These are phyloP conservation scores for Cardinalis cardinalis DNA, from an alignment of 2,113 vertebrate species.

Conservation along the genomic window DNA sequence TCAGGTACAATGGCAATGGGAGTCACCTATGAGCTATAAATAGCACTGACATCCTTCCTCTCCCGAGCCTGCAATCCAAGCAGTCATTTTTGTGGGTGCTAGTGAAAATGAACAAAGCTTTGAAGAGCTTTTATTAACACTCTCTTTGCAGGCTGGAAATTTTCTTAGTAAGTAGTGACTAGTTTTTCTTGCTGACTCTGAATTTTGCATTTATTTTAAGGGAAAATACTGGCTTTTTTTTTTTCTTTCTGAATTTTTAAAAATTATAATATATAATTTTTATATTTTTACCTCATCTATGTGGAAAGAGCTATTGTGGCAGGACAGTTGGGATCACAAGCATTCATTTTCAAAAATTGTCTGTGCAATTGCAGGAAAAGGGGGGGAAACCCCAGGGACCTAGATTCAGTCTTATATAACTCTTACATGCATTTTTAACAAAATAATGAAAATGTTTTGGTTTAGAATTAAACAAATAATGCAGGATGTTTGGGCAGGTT, in stretches of 20 bases:
- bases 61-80: neutral
- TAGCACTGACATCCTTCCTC: neutral
- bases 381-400: fast-evolving
- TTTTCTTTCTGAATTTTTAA: neutral
- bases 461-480: neutral
- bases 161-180: neutral
- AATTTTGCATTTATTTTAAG: neutral
- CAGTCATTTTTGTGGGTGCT: neutral
- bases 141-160: neutral
- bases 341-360: neutral
- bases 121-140: neutral
- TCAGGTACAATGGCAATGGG: neutral
- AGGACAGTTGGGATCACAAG: neutral
- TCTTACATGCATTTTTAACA: neutral
- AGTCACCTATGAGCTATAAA: constrained; percentile 2
- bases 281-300: neutral
- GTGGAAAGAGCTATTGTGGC: neutral
- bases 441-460: neutral
- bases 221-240: neutral
- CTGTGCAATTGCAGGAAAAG: neutral
- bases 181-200: neutral
- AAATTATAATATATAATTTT: neutral
- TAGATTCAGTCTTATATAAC: neutral
- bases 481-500: neutral
- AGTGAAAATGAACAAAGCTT: constrained; percentile 7